These are phyloP conservation scores for Acanthochromis polyacanthus DNA, from an alignment of 2,113 vertebrate genomes.

Conservation along the genomic window DNA sequence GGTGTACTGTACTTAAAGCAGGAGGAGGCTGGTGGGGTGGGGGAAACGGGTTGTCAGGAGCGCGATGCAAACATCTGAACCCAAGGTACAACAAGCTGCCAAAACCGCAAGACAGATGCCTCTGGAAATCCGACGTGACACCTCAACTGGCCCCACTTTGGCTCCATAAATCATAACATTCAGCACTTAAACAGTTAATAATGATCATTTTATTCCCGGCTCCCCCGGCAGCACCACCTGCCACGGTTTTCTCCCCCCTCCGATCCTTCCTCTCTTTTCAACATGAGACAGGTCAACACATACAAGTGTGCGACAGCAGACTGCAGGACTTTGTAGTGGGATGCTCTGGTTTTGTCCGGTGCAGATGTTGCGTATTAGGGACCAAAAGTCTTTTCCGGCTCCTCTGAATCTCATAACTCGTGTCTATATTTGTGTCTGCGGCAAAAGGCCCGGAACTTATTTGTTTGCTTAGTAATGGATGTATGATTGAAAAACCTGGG, in stretches of 20 bases:
- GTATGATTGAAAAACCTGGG: conserved; percentile 84
- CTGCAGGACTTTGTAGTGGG: conserved; percentile 53
- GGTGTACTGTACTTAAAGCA: conserved; percentile 68
- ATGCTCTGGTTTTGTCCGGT: conserved; percentile 66
- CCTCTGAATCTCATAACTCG: conserved; percentile 84
- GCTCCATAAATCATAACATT: conserved; percentile 90
- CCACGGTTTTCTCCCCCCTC: background rate
- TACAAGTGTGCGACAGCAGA: conserved; percentile 41
- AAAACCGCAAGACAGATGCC: conserved; percentile 90
- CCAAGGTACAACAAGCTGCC: conserved; percentile 88
- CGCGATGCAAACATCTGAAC: conserved; percentile 88
- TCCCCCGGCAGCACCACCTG: conserved; percentile 42
- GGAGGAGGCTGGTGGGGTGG: conserved; percentile 15
- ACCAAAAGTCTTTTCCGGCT: conserved; percentile 76
- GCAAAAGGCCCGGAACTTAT: conserved; percentile 80
- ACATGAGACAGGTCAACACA: conserved; percentile 51
- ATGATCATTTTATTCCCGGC: conserved; percentile 74
- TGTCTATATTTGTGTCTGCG: conserved; percentile 86
- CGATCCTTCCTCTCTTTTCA: conserved; percentile 10
- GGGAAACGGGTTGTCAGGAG: conserved; percentile 75
- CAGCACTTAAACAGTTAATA: conserved; percentile 89
- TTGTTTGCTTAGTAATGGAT: conserved; percentile 85
- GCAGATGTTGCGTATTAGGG: conserved; percentile 84
- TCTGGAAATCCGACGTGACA: conserved; percentile 91
- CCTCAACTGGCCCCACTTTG: conserved; percentile 89